phyloP scores from a whole-genome alignment of 1,140 invertebrate species.

The Diachasmimorpha longicaudata region DNA sequence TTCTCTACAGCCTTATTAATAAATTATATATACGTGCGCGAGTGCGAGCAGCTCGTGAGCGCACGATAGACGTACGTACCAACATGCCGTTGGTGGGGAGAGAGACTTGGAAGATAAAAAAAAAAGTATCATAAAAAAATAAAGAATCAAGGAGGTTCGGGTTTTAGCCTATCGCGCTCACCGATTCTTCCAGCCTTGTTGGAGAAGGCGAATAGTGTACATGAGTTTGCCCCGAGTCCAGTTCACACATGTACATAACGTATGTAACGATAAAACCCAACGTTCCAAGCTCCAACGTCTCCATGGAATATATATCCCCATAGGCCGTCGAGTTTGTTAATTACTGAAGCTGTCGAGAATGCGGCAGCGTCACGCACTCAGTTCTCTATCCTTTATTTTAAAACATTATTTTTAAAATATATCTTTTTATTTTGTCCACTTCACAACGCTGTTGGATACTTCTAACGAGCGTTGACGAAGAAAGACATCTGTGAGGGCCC shows the following conservation, averaged over 20 bases:
- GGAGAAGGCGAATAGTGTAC: neutral
- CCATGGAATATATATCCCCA: slow-evolving; percentile 25
- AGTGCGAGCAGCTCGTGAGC: slow-evolving; percentile 23
- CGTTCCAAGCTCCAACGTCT: neutral
- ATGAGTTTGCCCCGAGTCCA: neutral
- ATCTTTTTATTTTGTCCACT: neutral
- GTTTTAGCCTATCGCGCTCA: slow-evolving; percentile 20
- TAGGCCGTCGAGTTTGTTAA: slow-evolving; percentile 35
- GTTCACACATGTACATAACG: neutral
- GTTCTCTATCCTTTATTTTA: slow-evolving; percentile 15
- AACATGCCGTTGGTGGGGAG: neutral
- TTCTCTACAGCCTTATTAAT: slow-evolving; percentile 53
- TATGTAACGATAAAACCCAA: neutral
- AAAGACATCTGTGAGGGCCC: no score
- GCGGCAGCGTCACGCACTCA: slow-evolving; percentile 37
- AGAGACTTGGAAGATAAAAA: neutral
- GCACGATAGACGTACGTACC: neutral
- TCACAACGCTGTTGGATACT: slow-evolving; percentile 1
- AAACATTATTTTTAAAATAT: neutral
- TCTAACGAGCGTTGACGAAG: neutral
- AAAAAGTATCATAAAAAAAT: neutral
- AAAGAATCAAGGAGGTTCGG: slow-evolving; percentile 18
- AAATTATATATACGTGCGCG: slow-evolving; percentile 50
- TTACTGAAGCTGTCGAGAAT: slow-evolving; percentile 39
- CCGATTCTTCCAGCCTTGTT: neutral